phyloP scores from a whole-genome alignment of 92 coral and sea anemone species.

The Zoanthus sansibaricus region DNA sequence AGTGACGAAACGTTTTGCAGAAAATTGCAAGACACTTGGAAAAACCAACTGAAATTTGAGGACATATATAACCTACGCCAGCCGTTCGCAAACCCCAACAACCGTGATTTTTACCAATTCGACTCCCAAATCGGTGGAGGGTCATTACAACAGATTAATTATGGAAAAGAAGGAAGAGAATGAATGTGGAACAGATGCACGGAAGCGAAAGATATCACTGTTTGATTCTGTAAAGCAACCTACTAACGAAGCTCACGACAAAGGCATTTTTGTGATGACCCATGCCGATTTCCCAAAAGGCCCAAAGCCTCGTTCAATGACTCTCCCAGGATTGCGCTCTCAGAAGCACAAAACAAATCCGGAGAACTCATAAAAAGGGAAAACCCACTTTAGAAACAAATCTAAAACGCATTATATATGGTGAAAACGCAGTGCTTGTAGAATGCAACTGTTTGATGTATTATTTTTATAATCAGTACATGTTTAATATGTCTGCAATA shows the following conservation, averaged over 20 bases:
- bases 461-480: too few relatives aligned
- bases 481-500: neutral
- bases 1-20: neutral
- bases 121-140: neutral
- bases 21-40: too few relatives aligned
- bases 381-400: neutral
- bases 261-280: slow-evolving; percentile 75
- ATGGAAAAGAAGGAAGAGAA: neutral
- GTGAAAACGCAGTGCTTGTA: too few relatives aligned
- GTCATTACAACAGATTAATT: neutral
- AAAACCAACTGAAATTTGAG: too few relatives aligned
- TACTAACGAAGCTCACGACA: slow-evolving; percentile 60
- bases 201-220: slow-evolving; percentile 66
- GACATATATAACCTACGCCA: too few relatives aligned
- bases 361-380: neutral
- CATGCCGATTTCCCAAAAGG: slow-evolving; percentile 87
- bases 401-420: neutral
- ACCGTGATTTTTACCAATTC: neutral
- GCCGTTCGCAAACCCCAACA: neutral
- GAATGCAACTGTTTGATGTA: too few relatives aligned
- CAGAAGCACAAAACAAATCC: neutral
- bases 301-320: slow-evolving; percentile 58
- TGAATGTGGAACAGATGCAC: neutral
- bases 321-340: slow-evolving; percentile 45
- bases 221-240: slow-evolving; percentile 67